Conservation (phyloP, 2,888 invertebrate species). For the Baronia brevicornis region DNA sequence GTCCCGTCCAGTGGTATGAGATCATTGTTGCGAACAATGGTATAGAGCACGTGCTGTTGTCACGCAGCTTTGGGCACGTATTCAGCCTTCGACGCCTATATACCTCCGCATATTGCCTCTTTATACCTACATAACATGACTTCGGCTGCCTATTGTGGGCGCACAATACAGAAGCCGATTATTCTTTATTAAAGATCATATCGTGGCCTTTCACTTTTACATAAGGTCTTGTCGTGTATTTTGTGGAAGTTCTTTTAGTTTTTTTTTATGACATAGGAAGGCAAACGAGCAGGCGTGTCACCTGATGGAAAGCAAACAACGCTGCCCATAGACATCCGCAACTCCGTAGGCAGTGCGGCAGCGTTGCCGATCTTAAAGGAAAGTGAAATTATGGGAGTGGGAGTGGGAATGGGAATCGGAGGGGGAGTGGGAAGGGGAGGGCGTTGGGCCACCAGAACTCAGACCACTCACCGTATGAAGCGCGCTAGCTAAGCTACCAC, state of each 20-base stretch:
- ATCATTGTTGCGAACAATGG: slow-evolving; percentile 18
- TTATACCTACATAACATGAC: slow-evolving; percentile 20
- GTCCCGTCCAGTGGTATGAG: slow-evolving; percentile 10
- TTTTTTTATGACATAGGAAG: too few species aligned
- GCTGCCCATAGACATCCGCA: too few species aligned
- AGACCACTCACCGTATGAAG: too few species aligned
- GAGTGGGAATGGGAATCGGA: too few species aligned
- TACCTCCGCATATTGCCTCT: slow-evolving; percentile 13
- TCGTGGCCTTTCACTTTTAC: slow-evolving; percentile 9
- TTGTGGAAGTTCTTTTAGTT: background rate
- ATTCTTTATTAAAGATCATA: slow-evolving; percentile 26
- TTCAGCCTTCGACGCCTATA: slow-evolving; percentile 16
- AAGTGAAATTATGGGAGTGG: too few species aligned
- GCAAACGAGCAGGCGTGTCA: too few species aligned
- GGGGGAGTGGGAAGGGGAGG: too few species aligned
- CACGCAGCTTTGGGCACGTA: slow-evolving; percentile 34
- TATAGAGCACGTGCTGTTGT: slow-evolving; percentile 33
- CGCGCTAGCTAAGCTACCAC: too few species aligned
- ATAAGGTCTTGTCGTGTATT: background rate
- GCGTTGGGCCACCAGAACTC: too few species aligned
- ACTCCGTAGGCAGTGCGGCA: too few species aligned
- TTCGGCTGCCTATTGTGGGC: slow-evolving; percentile 23
- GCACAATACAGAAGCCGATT: slow-evolving; percentile 24
- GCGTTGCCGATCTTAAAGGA: too few species aligned
- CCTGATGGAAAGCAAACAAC: too few species aligned